Evolutionary conservation across 2,888 invertebrate species (phyloP).

Genomic region (Dasysyrphus tricinctus): DNA sequence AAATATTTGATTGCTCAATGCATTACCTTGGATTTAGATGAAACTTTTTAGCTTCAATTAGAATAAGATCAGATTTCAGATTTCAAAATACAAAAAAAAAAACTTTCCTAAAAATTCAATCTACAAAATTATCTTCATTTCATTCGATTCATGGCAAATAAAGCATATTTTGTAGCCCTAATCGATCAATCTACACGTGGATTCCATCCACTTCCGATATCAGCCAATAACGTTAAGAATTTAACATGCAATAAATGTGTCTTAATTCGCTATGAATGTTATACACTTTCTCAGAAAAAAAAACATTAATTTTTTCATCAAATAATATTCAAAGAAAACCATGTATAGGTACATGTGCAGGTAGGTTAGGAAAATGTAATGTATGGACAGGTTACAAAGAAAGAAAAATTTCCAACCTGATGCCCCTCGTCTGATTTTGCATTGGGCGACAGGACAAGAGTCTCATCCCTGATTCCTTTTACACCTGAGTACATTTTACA

Average conservation of each 20-base stretch:
- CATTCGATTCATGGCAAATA: background rate
- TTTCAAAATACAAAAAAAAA: background rate
- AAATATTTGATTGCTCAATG: background rate
- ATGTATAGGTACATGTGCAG: constrained; percentile 1
- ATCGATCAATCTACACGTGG: background rate
- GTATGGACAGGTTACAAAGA: constrained; percentile 13
- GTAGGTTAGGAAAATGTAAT: constrained; percentile 32
- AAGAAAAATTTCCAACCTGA: background rate
- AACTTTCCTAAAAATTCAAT: background rate
- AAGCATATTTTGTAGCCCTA: background rate
- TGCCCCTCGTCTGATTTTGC: background rate
- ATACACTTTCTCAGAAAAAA: constrained; percentile 13
- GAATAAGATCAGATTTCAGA: background rate
- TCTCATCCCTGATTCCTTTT: constrained; percentile 15
- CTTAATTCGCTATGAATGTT: background rate
- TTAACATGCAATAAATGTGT: background rate
- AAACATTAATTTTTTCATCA: background rate
- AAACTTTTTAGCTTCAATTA: background rate
- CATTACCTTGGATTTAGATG: background rate
- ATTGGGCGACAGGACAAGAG: background rate
- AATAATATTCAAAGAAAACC: background rate
- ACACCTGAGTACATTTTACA: constrained; percentile 4
- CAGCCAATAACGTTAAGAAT: too few relatives aligned
- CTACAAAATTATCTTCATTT: background rate
- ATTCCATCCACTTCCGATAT: background rate